Conservation (phyloP, 2,113 vertebrate species). For the Anoplopoma fimbria region DNA sequence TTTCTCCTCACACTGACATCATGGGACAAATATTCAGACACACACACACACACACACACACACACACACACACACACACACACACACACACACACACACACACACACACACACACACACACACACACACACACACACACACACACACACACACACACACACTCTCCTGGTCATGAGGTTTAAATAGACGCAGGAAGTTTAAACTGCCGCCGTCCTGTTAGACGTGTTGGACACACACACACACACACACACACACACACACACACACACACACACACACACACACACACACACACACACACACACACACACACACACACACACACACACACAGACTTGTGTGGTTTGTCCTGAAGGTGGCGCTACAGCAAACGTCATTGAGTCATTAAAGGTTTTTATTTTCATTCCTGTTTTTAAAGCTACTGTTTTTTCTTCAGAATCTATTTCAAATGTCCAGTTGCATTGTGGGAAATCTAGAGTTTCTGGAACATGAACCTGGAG, state of each 20-base stretch:
- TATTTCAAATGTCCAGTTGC: neutral
- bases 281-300: too few species aligned
- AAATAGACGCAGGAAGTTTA: neutral
- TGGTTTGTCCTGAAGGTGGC: too few species aligned
- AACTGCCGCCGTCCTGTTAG: neutral
- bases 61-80: neutral
- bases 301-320: too few species aligned
- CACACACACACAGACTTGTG: too few species aligned
- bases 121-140: neutral
- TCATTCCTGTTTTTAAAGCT: too few species aligned
- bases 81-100: neutral
- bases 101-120: neutral
- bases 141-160: neutral
- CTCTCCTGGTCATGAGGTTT: neutral
- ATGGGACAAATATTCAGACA: conserved; percentile 42
- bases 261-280: too few species aligned
- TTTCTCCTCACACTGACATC: conserved; percentile 38
- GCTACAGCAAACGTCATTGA: too few species aligned
- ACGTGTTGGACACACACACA: too few species aligned
- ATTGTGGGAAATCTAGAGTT: neutral
- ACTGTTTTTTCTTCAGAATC: neutral
- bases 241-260: neutral
- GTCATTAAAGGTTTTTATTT: too few species aligned
- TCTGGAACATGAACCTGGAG: too few species aligned
- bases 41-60: neutral